A percentile compares a stretch with the other conserved stretches of the same genome.
Evolutionary conservation across 2,888 invertebrate genomes (phyloP).

Genomic region (Ecliptopera silaceata): DNA sequence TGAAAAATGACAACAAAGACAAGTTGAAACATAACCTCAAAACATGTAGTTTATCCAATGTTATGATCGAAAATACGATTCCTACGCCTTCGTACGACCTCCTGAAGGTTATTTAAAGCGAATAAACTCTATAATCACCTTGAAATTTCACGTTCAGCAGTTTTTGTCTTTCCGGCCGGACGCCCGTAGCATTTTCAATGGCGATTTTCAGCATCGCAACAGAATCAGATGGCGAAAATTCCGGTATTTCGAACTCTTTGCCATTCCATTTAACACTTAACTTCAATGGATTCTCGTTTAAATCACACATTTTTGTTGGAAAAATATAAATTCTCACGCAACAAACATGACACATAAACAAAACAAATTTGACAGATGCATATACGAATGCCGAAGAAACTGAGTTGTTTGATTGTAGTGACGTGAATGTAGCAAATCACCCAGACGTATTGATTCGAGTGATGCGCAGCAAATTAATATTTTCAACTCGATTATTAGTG

Average conservation of each 20-base stretch:
- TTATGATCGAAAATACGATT: constrained; percentile 7
- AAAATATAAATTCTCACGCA: constrained; percentile 41
- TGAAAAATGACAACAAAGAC: constrained; percentile 7
- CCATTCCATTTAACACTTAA: constrained; percentile 96
- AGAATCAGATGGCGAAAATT: constrained; percentile 89
- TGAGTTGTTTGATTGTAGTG: neutral
- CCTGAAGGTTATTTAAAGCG: constrained; percentile 14
- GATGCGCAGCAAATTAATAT: no score
- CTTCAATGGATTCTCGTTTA: constrained; percentile 73
- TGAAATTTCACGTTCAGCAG: constrained; percentile 95
- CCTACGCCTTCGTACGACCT: neutral
- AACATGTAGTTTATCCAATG: neutral
- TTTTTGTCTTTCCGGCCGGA: constrained; percentile 96
- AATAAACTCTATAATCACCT: constrained; percentile 82
- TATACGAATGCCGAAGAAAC: no score
- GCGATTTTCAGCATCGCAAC: constrained; percentile 92
- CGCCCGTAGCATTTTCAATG: constrained; percentile 94
- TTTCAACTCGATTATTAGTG: no score
- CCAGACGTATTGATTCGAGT: no score
- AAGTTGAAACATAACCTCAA: constrained; percentile 19
- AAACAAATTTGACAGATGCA: constrained; percentile 39
- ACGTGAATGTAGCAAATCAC: no score
- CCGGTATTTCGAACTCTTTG: constrained; percentile 91
- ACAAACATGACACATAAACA: constrained; percentile 60
- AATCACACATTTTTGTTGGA: constrained; percentile 72